Conservation (phyloP, 2,113 vertebrate species). For the Lota lota region DNA sequence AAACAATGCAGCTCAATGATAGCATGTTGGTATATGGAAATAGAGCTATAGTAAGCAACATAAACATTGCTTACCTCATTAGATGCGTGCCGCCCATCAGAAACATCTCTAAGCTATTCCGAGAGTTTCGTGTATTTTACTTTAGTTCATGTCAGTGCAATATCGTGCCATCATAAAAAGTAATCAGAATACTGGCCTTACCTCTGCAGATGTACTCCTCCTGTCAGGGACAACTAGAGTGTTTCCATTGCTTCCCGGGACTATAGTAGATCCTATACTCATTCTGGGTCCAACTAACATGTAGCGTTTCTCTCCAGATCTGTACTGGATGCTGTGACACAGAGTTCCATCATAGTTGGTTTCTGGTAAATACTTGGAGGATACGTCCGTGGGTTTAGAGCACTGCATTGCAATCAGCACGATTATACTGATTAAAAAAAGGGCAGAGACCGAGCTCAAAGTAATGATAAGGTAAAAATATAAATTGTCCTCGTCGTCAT, state of each 20-base stretch:
- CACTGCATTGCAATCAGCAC: constrained; percentile 47
- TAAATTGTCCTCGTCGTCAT: constrained; percentile 19
- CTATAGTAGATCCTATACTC: constrained; percentile 48
- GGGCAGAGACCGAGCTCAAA: constrained; percentile 40
- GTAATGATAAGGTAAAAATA: constrained; percentile 50
- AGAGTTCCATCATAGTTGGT: not conserved
- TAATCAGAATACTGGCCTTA: constrained; percentile 46
- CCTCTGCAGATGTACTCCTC: constrained; percentile 39
- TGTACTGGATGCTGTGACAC: constrained; percentile 28
- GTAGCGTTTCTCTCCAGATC: constrained; percentile 58
- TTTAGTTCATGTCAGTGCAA: too few relatives aligned
- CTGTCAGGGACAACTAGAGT: constrained; percentile 47
- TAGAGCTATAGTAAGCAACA: not conserved
- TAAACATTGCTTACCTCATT: constrained; percentile 40
- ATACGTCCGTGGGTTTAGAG: constrained; percentile 32
- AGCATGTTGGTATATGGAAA: not conserved
- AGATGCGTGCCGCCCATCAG: constrained; percentile 29
- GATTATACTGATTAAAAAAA: constrained; percentile 47
- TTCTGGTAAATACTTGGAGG: constrained; percentile 16
- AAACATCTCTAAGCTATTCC: too few relatives aligned
- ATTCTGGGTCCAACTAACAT: constrained; percentile 58
- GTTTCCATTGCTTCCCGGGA: constrained; percentile 42
- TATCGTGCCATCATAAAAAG: constrained; percentile 31
- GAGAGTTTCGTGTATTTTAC: too few relatives aligned
- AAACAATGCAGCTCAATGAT: not conserved